Evolutionary conservation across 2,797 vertebrate genomes (phyloP), one percentile per base, ranked within the genome.

Genomic region (Phalloptychus januarius): DNA sequence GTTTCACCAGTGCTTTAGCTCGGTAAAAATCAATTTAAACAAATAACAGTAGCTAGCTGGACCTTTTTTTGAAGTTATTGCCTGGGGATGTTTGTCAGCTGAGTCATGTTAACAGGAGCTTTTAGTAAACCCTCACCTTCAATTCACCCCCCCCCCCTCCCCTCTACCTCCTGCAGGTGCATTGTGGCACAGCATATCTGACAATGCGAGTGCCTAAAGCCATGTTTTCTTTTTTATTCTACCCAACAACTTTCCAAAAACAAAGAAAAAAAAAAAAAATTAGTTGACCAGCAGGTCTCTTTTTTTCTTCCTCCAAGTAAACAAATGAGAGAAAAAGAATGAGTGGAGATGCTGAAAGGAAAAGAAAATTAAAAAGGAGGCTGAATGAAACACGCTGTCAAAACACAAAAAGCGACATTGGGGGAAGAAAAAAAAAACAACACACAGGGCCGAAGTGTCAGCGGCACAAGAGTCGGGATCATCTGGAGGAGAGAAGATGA

Each of bases 401-500:
- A 58, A 58, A 50, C 42, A 65, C n/a, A 25, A 28, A 52, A 25
- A 31, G 52, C 25, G 23, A 48, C 54, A 40, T 75, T 46, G 61
- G 50, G n/a, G n/a, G n/a, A n/a, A n/a, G n/a, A 12, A 72, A 52
- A 20, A 40, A 70, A n/a, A n/a, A n/a, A n/a, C n/a, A n/a, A n/a
- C n/a, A 79, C 40, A 74, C 61, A 71, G 69, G 56, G 77, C 1
- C 20, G 11, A 75, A 76, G 75, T 76, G 80, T 86, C 84, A 77
- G 84, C 73, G 61, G 28, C 77, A 84, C 58, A 71, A 81, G 70
- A 75, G 79, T 80, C 80, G 23, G 65, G 54, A 63, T 83, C 76
- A 83, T 89, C 78, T 84, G 85, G 85, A 86, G 85, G 81, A 79
- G 86, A 36, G 83, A 88, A 91, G 88, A 93, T 90, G 92, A 94